A percentile compares a stretch with the other conserved stretches of the same genome.
phyloP scores from a whole-genome alignment of 2,888 invertebrate species.

The Electrophaes corylata region DNA sequence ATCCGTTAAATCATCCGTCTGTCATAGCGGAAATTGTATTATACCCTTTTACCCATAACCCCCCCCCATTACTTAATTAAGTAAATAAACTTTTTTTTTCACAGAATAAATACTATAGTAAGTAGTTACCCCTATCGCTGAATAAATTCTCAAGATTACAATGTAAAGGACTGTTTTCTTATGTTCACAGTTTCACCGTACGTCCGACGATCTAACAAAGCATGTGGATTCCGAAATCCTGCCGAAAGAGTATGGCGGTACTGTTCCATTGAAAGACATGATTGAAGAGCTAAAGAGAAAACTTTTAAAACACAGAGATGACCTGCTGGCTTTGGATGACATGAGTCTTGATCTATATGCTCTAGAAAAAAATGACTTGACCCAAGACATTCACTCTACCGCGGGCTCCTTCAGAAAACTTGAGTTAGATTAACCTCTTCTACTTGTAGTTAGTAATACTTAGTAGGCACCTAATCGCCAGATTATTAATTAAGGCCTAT shows the following conservation, averaged over 20 bases:
- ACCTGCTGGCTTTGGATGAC: conserved; percentile 88
- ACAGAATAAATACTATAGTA: too few relatives aligned
- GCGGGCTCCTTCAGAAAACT: conserved; percentile 93
- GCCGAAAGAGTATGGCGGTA: conserved; percentile 95
- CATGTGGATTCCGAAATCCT: conserved; percentile 90
- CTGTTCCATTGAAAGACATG: conserved; percentile 91
- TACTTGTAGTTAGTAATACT: background rate
- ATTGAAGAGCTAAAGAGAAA: conserved; percentile 89
- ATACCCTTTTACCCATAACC: too few relatives aligned
- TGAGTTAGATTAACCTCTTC: conserved; percentile 88
- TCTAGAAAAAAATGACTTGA: conserved; percentile 84
- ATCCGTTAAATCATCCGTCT: too few relatives aligned
- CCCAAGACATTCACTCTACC: conserved; percentile 89
- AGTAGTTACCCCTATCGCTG: too few relatives aligned
- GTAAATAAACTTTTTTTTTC: too few relatives aligned
- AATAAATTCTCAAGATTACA: background rate
- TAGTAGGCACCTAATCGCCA: background rate
- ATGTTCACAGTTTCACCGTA: conserved; percentile 87
- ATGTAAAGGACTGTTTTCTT: background rate
- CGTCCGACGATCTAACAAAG: conserved; percentile 88
- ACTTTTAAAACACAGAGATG: conserved; percentile 86
- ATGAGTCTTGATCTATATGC: conserved; percentile 89
- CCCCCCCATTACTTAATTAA: too few relatives aligned
- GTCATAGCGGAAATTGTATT: too few relatives aligned
- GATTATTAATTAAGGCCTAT: background rate